Conservation (phyloP, 2,113 vertebrate species). For the Excalfactoria chinensis region DNA sequence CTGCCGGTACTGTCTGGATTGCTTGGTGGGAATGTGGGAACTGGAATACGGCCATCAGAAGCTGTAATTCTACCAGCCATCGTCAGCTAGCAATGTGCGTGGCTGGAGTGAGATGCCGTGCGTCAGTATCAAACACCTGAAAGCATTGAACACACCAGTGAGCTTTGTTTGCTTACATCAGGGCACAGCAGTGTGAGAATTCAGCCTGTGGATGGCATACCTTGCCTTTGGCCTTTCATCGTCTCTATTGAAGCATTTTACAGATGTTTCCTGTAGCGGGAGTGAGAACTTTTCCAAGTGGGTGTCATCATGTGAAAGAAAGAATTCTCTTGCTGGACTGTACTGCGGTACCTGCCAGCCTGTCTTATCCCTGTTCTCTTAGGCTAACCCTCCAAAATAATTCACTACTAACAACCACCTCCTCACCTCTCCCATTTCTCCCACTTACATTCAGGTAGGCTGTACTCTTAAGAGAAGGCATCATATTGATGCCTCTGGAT, state of each 20-base stretch:
- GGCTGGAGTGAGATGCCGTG: rapidly evolving
- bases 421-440: background rate
- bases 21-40: rapidly evolving
- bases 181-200: background rate
- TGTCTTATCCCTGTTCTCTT: rapidly evolving
- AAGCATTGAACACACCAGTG: rapidly evolving
- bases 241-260: background rate
- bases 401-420: background rate
- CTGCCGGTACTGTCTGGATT: background rate
- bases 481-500: conserved; percentile 20
- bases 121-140: background rate
- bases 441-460: background rate
- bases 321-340: rapidly evolving
- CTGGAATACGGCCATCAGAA: background rate
- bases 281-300: background rate
- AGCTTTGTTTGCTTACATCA: background rate
- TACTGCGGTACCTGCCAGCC: background rate
- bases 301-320: rapidly evolving
- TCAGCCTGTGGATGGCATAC: background rate
- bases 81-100: rapidly evolving
- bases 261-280: rapidly evolving
- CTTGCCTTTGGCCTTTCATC: background rate
- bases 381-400: background rate
- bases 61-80: background rate
- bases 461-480: background rate